phyloP scores from a whole-genome alignment of 1,140 invertebrate genomes.

The Probaryconus sp. region DNA sequence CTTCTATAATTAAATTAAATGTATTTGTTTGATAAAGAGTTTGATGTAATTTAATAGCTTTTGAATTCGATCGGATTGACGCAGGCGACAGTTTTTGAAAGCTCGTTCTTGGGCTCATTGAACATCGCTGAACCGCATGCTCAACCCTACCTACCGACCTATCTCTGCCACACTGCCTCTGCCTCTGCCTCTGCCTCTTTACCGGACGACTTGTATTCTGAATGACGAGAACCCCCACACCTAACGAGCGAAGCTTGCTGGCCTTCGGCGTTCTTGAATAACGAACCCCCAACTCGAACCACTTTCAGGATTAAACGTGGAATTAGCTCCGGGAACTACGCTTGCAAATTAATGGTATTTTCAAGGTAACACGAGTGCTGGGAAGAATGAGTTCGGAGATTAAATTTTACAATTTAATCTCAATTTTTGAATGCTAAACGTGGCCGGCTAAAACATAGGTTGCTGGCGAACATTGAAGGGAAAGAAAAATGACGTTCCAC shows the following conservation, averaged over 20 bases:
- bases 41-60: conserved; percentile 29
- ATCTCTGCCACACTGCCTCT: too few relatives aligned
- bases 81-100: conserved; percentile 44
- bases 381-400: too few relatives aligned
- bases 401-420: too few relatives aligned
- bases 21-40: too few relatives aligned
- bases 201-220: conserved; percentile 20
- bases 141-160: too few relatives aligned
- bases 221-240: conserved; percentile 28
- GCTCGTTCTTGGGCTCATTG: conserved; percentile 23
- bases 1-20: too few relatives aligned
- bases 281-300: conserved; percentile 18
- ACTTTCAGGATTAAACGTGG: conserved; percentile 28
- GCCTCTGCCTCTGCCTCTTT: too few relatives aligned
- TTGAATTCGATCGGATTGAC: conserved; percentile 20
- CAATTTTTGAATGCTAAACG: too few relatives aligned
- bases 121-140: conserved; percentile 30
- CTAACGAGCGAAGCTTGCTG: conserved; percentile 1
- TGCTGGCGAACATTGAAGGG: too few relatives aligned
- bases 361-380: conserved; percentile 1
- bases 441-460: too few relatives aligned
- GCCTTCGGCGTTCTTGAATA: conserved; percentile 40
- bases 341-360: conserved; percentile 30
- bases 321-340: conserved; percentile 25
- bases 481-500: too few relatives aligned